These are phyloP conservation scores for Cromileptes altivelis DNA, from an alignment of 2,113 vertebrate species.

Conservation along the genomic window DNA sequence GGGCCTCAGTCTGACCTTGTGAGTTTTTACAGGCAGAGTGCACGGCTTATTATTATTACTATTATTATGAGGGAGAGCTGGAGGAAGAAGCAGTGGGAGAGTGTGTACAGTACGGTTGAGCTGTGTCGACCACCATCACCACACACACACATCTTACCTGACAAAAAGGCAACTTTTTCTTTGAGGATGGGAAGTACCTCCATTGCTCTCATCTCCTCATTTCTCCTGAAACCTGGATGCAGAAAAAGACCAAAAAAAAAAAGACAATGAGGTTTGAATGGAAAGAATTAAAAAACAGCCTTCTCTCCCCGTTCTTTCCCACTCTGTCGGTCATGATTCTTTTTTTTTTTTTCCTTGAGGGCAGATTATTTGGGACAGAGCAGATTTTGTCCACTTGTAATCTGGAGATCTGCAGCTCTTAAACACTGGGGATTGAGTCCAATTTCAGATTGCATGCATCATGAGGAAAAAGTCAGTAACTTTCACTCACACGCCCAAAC, in stretches of 20 bases:
- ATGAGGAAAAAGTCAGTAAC: slow-evolving; percentile 32
- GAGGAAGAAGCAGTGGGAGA: neutral
- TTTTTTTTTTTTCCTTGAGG: neutral
- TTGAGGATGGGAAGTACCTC: slow-evolving; percentile 98
- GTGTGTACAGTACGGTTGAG: neutral
- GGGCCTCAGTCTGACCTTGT: slow-evolving; percentile 36
- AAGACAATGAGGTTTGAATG: neutral
- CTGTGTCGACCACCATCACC: neutral
- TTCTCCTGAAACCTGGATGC: slow-evolving; percentile 92
- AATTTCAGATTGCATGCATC: slow-evolving; percentile 37
- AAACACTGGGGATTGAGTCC: slow-evolving; percentile 1
- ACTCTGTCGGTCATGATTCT: neutral
- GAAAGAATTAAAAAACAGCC: neutral
- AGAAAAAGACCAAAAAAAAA: neutral
- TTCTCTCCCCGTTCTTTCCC: neutral
- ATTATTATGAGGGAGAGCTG: neutral
- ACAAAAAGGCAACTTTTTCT: slow-evolving; percentile 98
- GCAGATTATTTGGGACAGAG: slow-evolving; percentile 49
- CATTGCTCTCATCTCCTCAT: slow-evolving; percentile 99
- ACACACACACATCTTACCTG: slow-evolving; percentile 86
- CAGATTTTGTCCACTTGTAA: slow-evolving; percentile 54
- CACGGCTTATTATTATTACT: slow-evolving; percentile 34
- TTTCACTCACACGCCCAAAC: neutral
- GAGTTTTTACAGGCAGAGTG: slow-evolving; percentile 27
- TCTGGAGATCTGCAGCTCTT: slow-evolving; percentile 30